phyloP scores from a whole-genome alignment of 2,113 vertebrate species.

The Nanorana parkeri region DNA sequence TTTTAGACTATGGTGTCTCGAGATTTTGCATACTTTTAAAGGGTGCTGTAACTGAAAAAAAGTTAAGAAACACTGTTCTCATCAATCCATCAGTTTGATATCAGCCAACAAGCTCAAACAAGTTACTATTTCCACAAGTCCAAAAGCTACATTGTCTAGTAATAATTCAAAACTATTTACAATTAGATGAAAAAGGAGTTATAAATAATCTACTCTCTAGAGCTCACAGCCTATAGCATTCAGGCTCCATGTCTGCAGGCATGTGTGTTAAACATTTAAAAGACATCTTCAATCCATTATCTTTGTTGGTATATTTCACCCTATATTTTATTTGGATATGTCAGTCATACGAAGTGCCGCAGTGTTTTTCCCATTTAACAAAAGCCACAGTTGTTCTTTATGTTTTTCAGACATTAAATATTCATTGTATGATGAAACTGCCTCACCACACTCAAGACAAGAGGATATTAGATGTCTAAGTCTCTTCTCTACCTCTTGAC shows the following conservation, averaged over 20 bases:
- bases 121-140: no score
- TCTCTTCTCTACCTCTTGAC: constrained; percentile 60
- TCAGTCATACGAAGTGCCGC: not conserved
- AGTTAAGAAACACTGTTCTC: no score
- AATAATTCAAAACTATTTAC: no score
- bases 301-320: not conserved
- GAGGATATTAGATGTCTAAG: constrained; percentile 68
- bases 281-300: not conserved
- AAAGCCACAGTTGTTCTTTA: constrained; percentile 12
- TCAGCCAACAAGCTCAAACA: no score
- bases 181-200: no score
- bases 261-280: not conserved
- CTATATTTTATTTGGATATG: constrained; percentile 1
- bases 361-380: constrained; percentile 37
- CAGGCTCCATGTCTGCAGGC: not conserved
- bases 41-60: no score
- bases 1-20: no score
- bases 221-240: not conserved
- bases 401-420: constrained; percentile 42
- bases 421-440: constrained; percentile 58
- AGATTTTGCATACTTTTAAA: no score
- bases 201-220: not conserved
- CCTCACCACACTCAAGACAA: constrained; percentile 57
- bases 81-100: no score
- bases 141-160: no score